Conservation (phyloP, 2,797 vertebrate species). For the Leptodactylus fallax region DNA sequence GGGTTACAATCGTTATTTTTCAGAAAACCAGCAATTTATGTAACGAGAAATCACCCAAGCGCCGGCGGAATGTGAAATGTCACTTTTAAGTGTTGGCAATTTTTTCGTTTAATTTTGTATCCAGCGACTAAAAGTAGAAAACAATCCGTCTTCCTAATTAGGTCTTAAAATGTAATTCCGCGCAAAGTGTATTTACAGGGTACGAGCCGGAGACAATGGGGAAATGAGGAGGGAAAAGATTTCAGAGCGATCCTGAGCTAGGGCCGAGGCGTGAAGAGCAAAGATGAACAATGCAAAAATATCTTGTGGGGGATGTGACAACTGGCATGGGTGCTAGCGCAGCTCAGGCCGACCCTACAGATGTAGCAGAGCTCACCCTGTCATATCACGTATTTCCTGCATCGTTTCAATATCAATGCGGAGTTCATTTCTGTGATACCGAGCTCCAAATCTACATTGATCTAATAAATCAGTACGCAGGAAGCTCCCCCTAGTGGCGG, state of each 20-base stretch:
- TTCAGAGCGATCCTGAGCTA: not conserved
- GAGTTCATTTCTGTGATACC: too few species aligned
- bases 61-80: conserved; percentile 5
- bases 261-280: not conserved
- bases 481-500: too few species aligned
- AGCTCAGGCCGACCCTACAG: too few species aligned
- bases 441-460: too few species aligned
- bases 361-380: too few species aligned
- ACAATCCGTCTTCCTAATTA: not conserved
- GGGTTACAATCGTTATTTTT: not conserved
- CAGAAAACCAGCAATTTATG: conserved; percentile 14
- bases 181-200: not conserved
- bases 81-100: conserved; percentile 11
- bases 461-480: too few species aligned
- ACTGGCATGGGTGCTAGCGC: too few species aligned
- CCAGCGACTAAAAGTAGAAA: not conserved
- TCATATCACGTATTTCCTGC: too few species aligned
- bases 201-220: not conserved
- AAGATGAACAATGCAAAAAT: too few species aligned
- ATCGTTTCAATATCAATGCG: too few species aligned
- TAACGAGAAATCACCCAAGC: not conserved
- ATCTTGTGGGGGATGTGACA: too few species aligned
- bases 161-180: not conserved
- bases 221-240: not conserved
- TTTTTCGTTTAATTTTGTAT: not conserved